Base-by-base conservation (phyloP, 1,140 invertebrate genomes). In the Leucophenga varia region DNA sequence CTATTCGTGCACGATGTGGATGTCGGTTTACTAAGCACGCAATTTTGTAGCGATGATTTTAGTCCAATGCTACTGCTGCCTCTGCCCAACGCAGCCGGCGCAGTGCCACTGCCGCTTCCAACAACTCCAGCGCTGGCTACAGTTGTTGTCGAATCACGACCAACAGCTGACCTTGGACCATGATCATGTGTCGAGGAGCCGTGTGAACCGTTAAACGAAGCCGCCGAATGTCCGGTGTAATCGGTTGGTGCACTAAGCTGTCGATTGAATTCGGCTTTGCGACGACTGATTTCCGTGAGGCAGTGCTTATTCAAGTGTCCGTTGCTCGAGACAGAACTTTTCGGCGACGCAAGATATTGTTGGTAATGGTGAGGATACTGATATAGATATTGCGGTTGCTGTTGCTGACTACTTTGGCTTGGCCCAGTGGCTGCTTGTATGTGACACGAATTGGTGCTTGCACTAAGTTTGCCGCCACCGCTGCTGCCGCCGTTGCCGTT, bases 191-290 rank as follows among this genome's bases (percentile, higher is more conserved):
- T 55, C 53, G 65, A 57, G 40, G 59, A 64, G 32, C 61, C 61
- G 63, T 64, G 63, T 2, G 59, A 67, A 19, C 67, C 59, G 67
- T 71, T 72, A 49, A 57, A 67, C 40, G 57, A 65, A 36, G 57
- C 63, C 43, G 72, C 64, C n/a, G 43, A 43, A 17, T 46, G 43
- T 30, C 60, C 60, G 8, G 67, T 71, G 32, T 64, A 73, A 44
- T 74, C 65, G 20, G 64, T 72, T 20, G 72, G 72, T 0, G 72
- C 72, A 47, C 72, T 74, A 18, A 74, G 56, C 59, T 74, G 72
- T 42, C 72, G 72, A 69, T 74, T 74, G 48, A 74, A 74, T 35
- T 74, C 72, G 43, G 69, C 64, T 55, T 75, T 75, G 50, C 71
- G 71, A n/a, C 67, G 64, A 20, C 59, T 73, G 20, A 73, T 44